phyloP scores from a whole-genome alignment of 2,113 vertebrate species.

The Anser cygnoides region DNA sequence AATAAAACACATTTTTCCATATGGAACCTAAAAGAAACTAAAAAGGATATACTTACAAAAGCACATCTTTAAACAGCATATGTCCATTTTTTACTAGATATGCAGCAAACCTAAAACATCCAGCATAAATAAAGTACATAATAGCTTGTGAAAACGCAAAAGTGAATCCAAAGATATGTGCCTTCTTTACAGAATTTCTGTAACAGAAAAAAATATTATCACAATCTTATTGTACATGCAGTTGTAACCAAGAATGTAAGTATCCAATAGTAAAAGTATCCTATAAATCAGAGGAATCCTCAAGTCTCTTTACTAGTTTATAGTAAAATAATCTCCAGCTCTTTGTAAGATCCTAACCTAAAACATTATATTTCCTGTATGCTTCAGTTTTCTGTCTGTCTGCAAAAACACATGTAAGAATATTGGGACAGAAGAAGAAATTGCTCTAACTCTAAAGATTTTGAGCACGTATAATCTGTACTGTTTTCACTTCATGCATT shows the following conservation, averaged over 20 bases:
- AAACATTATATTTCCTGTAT: not conserved
- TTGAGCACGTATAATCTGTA: not conserved
- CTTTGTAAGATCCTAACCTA: not conserved
- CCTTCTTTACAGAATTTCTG: constrained; percentile 85
- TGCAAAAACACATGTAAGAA: not conserved
- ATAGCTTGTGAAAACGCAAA: constrained; percentile 88
- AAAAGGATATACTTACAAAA: constrained; percentile 82
- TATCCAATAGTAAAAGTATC: not conserved
- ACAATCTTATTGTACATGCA: not conserved
- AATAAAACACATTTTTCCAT: not conserved
- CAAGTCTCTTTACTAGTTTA: not conserved
- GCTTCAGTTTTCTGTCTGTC: not conserved
- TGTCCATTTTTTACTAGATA: constrained; percentile 79
- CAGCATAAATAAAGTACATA: constrained; percentile 87
- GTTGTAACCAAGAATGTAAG: not conserved
- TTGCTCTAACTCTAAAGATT: not conserved
- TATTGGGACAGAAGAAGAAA: not conserved
- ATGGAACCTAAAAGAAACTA: not conserved
- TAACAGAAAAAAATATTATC: not conserved
- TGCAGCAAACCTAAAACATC: constrained; percentile 86
- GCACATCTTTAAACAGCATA: constrained; percentile 80
- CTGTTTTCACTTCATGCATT: not conserved
- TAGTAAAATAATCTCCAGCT: not conserved
- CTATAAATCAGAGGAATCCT: not conserved
- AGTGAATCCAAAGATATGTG: constrained; percentile 83